Evolutionary conservation across 2,888 invertebrate species (phyloP).

Genomic region (Caenorhabditis sinica): DNA sequence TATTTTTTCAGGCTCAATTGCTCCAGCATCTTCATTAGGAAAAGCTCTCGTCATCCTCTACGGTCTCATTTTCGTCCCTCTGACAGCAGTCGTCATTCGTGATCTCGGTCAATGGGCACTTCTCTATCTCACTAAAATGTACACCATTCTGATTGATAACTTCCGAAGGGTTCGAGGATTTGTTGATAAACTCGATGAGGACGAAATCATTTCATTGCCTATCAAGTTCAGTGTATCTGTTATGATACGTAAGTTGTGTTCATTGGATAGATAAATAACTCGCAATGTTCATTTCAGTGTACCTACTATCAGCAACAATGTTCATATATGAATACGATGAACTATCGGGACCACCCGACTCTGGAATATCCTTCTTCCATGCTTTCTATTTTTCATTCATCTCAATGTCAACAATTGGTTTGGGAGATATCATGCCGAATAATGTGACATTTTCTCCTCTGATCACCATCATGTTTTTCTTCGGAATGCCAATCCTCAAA

Average conservation of each 20-base stretch:
- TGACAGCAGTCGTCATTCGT: constrained; percentile 74
- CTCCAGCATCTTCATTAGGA: constrained; percentile 68
- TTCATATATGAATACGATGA: constrained; percentile 71
- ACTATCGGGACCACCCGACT: constrained; percentile 63
- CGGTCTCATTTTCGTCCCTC: constrained; percentile 71
- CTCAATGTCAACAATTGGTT: constrained; percentile 76
- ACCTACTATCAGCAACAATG: constrained; percentile 57
- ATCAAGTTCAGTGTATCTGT: constrained; percentile 68
- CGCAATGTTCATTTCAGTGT: constrained; percentile 40
- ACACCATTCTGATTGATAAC: constrained; percentile 66
- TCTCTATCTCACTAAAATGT: constrained; percentile 73
- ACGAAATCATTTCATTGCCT: constrained; percentile 71
- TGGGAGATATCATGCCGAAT: constrained; percentile 78
- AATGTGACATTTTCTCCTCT: constrained; percentile 74
- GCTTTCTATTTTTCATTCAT: constrained; percentile 76
- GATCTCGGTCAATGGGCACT: constrained; percentile 75
- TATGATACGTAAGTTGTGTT: constrained; percentile 55
- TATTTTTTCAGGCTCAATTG: constrained; percentile 68
- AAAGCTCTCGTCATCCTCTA: constrained; percentile 69
- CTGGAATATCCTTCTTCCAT: constrained; percentile 71
- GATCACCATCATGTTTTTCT: constrained; percentile 74
- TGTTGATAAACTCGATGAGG: constrained; percentile 68
- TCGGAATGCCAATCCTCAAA: constrained; percentile 76
- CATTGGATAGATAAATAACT: too few species aligned
- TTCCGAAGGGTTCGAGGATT: constrained; percentile 65